Percentiles rank a stretch among this genome's conserved stretches.
Evolutionary conservation across 2,888 invertebrate species (phyloP).

Genomic region (Drosophila peninsularis): DNA sequence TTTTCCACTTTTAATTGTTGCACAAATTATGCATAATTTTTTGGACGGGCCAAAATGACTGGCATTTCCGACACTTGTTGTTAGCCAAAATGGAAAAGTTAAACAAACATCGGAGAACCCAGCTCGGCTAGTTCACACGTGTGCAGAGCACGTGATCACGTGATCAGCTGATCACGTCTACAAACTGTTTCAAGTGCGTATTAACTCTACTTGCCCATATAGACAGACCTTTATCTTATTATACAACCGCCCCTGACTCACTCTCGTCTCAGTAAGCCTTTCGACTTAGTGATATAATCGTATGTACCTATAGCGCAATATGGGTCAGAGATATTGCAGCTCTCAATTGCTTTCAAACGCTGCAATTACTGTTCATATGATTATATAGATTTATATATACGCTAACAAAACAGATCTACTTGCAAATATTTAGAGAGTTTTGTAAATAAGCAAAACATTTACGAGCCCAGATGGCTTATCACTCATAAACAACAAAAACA

Average conservation of each 20-base stretch:
- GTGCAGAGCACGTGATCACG: constrained; percentile 43
- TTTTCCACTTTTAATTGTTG: constrained; percentile 61
- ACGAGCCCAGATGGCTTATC: constrained; percentile 10
- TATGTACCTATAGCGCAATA: constrained; percentile 20
- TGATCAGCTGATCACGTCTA: constrained; percentile 33
- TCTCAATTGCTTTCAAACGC: constrained; percentile 19
- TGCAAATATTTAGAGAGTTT: constrained; percentile 28
- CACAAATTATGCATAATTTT: constrained; percentile 69
- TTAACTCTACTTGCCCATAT: not conserved
- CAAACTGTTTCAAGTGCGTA: constrained; percentile 14
- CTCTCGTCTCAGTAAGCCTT: constrained; percentile 13
- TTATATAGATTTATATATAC: constrained; percentile 17
- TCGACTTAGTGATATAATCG: constrained; percentile 16
- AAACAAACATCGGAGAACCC: constrained; percentile 29
- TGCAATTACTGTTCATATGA: constrained; percentile 24
- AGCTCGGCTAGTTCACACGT: constrained; percentile 32
- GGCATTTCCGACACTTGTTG: constrained; percentile 63
- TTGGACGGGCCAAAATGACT: constrained; percentile 29
- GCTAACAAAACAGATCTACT: constrained; percentile 3
- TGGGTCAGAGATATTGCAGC: constrained; percentile 49
- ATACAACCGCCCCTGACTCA: constrained; percentile 26
- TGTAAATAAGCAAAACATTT: constrained; percentile 32
- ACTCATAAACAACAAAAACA: constrained; percentile 2
- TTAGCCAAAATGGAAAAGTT: constrained; percentile 20
- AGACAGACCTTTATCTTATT: constrained; percentile 17